Evolutionary conservation across 2,888 invertebrate genomes (phyloP).

Genomic region (Parascotia fuliginaria): DNA sequence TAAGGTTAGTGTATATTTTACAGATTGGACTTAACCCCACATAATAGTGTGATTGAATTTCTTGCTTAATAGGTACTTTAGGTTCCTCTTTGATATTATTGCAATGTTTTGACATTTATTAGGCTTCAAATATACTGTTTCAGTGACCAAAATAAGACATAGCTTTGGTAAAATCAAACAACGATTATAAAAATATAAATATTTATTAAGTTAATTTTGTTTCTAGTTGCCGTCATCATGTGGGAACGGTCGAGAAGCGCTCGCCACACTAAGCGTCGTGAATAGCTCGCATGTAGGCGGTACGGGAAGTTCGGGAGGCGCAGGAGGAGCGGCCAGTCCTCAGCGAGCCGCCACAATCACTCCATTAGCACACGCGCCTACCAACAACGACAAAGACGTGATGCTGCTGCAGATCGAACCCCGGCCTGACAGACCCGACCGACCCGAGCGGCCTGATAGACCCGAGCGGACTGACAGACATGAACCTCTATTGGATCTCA

Average conservation of each 20-base stretch:
- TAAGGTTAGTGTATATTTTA: constrained; percentile 46
- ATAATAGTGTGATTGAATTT: no score
- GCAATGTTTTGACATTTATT: no score
- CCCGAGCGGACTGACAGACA: constrained; percentile 83
- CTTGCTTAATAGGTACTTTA: no score
- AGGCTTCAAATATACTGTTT: no score
- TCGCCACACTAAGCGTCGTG: constrained; percentile 90
- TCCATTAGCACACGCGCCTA: constrained; percentile 86
- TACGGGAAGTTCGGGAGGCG: constrained; percentile 60
- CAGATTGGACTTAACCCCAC: no score
- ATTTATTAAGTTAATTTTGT: no score
- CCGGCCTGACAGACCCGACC: constrained; percentile 82
- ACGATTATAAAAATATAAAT: neutral
- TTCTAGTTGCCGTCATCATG: constrained; percentile 56
- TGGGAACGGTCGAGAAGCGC: constrained; percentile 68
- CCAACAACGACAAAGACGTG: constrained; percentile 82
- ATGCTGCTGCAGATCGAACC: constrained; percentile 86
- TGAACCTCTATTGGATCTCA: constrained; percentile 54
- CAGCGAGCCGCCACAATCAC: constrained; percentile 86
- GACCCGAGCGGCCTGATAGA: constrained; percentile 85
- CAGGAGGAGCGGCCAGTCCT: constrained; percentile 58
- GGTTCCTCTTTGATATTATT: no score
- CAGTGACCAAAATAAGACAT: no score
- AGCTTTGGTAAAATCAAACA: no score
- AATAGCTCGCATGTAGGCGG: constrained; percentile 74